Conservation (phyloP, 2,888 invertebrate species). For the Xiphydria camelus region DNA sequence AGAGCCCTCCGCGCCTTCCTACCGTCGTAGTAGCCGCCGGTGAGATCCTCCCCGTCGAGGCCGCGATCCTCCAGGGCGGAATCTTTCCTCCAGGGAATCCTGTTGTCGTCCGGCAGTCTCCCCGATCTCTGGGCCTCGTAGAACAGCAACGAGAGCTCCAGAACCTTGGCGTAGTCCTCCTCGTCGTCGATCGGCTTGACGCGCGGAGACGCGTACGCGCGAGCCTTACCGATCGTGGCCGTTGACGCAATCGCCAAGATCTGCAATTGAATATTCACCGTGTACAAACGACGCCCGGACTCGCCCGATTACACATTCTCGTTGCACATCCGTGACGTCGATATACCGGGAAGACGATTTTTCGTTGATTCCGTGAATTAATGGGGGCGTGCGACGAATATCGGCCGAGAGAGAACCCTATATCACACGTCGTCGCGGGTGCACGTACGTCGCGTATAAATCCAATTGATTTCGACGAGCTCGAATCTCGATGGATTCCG, state of each 20-base stretch:
- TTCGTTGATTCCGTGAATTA: neutral
- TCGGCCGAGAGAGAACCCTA: no score
- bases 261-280: conserved; percentile 12
- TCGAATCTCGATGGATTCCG: no score
- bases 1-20: no score
- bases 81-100: conserved; percentile 62
- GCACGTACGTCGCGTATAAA: no score
- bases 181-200: conserved; percentile 31
- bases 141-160: conserved; percentile 61
- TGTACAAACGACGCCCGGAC: neutral
- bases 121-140: conserved; percentile 65
- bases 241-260: conserved; percentile 16
- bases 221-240: conserved; percentile 18
- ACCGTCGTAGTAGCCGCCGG: conserved; percentile 66
- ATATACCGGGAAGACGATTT: neutral
- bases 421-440: no score
- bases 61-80: conserved; percentile 61
- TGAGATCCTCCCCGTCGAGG: conserved; percentile 60
- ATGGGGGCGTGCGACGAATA: no score
- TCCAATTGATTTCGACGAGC: no score
- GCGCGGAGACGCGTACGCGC: conserved; percentile 16
- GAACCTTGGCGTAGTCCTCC: conserved; percentile 57
- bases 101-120: conserved; percentile 58
- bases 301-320: neutral
- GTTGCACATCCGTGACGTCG: neutral